Evolutionary conservation across 2,113 vertebrate genomes (phyloP).

Genomic region (Trogon surrucura): DNA sequence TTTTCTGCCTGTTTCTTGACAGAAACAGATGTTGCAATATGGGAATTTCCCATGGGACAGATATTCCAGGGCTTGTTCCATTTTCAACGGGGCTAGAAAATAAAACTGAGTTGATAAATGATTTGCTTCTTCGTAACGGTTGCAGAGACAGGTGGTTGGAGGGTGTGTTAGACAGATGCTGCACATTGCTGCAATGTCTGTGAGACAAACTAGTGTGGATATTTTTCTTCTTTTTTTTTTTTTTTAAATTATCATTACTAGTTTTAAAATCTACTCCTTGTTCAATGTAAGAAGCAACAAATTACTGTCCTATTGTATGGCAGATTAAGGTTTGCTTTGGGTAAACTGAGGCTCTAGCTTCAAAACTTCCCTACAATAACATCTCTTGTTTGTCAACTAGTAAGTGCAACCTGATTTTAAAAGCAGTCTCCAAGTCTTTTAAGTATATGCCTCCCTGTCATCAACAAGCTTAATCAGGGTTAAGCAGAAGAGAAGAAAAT

Average conservation of each 20-base stretch:
- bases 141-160: conserved; percentile 22
- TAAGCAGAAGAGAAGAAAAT: background rate
- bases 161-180: conserved; percentile 16
- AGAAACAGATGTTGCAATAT: conserved; percentile 56
- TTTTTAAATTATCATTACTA: background rate
- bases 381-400: background rate
- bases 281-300: background rate
- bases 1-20: conserved; percentile 17
- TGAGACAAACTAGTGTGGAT: background rate
- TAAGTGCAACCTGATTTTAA: background rate
- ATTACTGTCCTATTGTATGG: background rate
- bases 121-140: background rate
- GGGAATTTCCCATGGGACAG: conserved; percentile 33
- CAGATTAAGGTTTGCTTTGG: background rate
- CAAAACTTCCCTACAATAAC: background rate
- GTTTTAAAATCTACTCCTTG: background rate
- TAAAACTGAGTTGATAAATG: conserved; percentile 35
- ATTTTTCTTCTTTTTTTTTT: background rate
- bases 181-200: background rate
- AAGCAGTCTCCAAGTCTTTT: background rate
- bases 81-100: conserved; percentile 32
- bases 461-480: background rate
- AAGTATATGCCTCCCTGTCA: background rate
- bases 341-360: background rate
- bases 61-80: conserved; percentile 20